These are phyloP conservation scores for Coptodon rendalli DNA, from an alignment of 2,113 vertebrate genomes.

Conservation along the genomic window DNA sequence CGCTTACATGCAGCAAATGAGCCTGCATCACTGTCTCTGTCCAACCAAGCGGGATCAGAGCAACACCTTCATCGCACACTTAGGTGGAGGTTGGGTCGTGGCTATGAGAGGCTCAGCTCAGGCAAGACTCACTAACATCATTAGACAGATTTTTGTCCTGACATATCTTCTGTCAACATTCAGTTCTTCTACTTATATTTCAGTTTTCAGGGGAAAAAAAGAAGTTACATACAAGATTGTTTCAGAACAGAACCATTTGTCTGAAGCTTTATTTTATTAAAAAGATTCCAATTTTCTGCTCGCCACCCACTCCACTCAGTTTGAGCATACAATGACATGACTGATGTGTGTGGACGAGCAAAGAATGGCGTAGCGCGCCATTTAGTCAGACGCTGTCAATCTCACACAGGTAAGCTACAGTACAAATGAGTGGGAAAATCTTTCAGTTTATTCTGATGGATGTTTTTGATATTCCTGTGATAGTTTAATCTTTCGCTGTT, in stretches of 20 bases:
- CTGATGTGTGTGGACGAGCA: constrained; percentile 29
- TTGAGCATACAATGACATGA: constrained; percentile 26
- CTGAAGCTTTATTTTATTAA: neutral
- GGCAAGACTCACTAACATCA: constrained; percentile 5
- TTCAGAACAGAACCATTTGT: constrained; percentile 11
- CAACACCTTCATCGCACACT: neutral
- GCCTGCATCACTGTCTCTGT: neutral
- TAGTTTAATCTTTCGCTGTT: neutral
- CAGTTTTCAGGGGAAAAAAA: neutral
- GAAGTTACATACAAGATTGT: neutral
- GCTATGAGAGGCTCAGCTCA: neutral
- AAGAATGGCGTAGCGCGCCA: constrained; percentile 7
- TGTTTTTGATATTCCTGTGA: constrained; percentile 1
- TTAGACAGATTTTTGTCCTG: constrained; percentile 16
- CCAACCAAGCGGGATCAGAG: constrained; percentile 16
- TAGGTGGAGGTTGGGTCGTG: neutral
- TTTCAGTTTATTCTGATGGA: constrained; percentile 9
- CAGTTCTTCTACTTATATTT: neutral
- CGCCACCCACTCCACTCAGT: constrained; percentile 19
- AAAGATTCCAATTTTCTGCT: neutral
- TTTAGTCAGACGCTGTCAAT: constrained; percentile 23
- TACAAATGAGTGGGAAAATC: constrained; percentile 9
- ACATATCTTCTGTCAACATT: neutral
- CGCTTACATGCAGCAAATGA: neutral
- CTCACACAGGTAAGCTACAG: constrained; percentile 16